Base-by-base conservation (phyloP, 2,888 invertebrate species). In the Lamellibrachia satsuma region DNA sequence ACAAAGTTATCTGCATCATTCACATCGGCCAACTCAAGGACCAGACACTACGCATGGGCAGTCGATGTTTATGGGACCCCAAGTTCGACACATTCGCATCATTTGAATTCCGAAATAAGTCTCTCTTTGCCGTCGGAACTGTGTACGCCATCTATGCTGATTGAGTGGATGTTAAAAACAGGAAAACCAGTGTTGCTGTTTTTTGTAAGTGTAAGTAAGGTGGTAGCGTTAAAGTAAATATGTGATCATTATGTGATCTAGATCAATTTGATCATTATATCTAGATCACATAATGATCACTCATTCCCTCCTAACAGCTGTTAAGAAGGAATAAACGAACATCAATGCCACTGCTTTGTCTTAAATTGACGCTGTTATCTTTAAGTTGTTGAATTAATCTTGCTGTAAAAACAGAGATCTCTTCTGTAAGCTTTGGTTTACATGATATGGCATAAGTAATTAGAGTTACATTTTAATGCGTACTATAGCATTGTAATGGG, bases 1-100 rank as follows among this genome's bases (percentile, higher is more conserved):
- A 95, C 94, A 96, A 96, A 93, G 95, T 96, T 90, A 95, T 96
- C 91, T 96, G 96, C 93, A 93, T 96, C 90, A 95, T 96, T 51
- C 95, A 96, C 93, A 96, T 96, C 52, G 96, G 96, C 60, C 95
- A 96, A 94, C 94, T 95, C 11, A 95, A 95, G 39, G 95, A 95
- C 91, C 96, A 96, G 93, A 96, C 95, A 9, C 93, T 96, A 92
- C 94, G 95, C 39, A 94, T 96, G 90, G 95, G 96, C 90, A 96
- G 96, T 92, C 94, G 96, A n/a, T 96, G 96, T 93, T 94, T 96
- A 92, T 96, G 96, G 96, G 96, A 96, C 93, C 94, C 95, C 7
- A 94, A 94, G 92, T 94, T 92, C 93, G 96, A 96, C 94, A 96
- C 96, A 52, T 96, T 95, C 92, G 95, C 96, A 22, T 94, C 95